A percentile compares a stretch with the other conserved stretches of the same genome.
These are phyloP conservation scores for Andrena hattorfiana DNA, from an alignment of 2,888 invertebrate genomes.

Conservation along the genomic window DNA sequence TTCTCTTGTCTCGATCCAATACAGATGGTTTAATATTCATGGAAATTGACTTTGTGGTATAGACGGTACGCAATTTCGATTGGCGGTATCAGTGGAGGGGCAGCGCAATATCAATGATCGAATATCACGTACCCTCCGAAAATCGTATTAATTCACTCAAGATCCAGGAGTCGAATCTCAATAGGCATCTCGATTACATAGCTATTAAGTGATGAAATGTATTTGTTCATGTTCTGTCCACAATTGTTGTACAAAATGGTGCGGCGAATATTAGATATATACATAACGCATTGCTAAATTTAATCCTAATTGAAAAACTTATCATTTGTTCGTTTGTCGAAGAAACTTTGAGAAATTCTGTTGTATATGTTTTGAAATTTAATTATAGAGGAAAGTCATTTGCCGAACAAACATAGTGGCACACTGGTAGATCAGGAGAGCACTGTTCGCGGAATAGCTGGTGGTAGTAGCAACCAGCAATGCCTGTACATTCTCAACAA, in stretches of 20 bases:
- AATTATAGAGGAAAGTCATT: too few species aligned
- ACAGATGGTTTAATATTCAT: conserved; percentile 44
- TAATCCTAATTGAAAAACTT: too few species aligned
- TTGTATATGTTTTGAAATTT: too few species aligned
- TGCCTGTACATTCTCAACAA: neutral
- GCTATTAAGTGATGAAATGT: neutral
- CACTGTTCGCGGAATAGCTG: too few species aligned
- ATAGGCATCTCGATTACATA: neutral
- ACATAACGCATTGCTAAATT: too few species aligned
- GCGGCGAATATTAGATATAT: too few species aligned
- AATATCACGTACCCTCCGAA: conserved; percentile 23
- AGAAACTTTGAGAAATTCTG: too few species aligned
- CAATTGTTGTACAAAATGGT: neutral
- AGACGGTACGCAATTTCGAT: conserved; percentile 31
- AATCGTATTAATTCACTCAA: conserved; percentile 43
- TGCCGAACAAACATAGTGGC: too few species aligned
- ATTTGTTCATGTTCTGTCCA: neutral
- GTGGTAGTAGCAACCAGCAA: neutral
- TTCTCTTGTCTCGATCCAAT: conserved; percentile 47
- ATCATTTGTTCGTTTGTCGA: too few species aligned
- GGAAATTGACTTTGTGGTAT: conserved; percentile 61
- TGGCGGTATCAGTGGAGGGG: conserved; percentile 17
- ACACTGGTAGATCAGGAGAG: too few species aligned
- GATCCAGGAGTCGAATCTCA: conserved; percentile 10
- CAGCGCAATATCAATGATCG: conserved; percentile 40